Evolutionary conservation across 2,797 vertebrate genomes (phyloP), one percentile per base, ranked within the genome.

Genomic region (Alcedo quadribrachys): DNA sequence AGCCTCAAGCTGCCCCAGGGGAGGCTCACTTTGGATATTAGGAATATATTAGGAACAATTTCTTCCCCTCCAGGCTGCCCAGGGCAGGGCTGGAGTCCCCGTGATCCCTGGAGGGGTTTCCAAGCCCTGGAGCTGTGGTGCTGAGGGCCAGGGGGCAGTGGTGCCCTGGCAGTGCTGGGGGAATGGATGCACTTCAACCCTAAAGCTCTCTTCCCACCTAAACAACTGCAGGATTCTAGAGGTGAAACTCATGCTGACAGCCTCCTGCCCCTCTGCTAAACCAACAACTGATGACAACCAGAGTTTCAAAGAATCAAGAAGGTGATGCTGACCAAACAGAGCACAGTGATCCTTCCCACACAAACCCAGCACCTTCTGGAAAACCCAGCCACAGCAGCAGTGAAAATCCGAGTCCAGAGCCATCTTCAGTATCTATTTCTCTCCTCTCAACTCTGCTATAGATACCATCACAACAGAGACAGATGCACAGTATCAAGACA

Each of bases 401-500:
- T 43, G 75, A 84, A 92, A 94, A 85, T 53, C 45, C 1, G 15
- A 79, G 90, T 91, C 81, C 92, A 90, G 81, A 92, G 83, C 70
- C 81, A 94, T 91, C 55, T 85, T 94, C 43, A 43, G 87, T 87
- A 77, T 92, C 92, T 91, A 67, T 70, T 94, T 94, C 90, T 82
- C 87, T 58, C 66, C 84, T 55, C 94, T 85, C 87, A 80, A 90
- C 90, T 95, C 62, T 75, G 91, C 86, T 95, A 90, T 92, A 94
- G 90, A 96, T 92, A 93, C 92, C 89, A 94, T 85, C 84, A 83
- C 84, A 96, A 96, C 94, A 96, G 85, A 94, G 86, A 96, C 92
- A 96, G 95, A 96, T 92, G 93, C 93, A 96, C 92, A 50, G 81
- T 95, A 96, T 93, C 94, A 94, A 94, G 96, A 94, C 90, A 96